phyloP scores from a whole-genome alignment of 92 coral and sea anemone species.

The Porites lobata region DNA sequence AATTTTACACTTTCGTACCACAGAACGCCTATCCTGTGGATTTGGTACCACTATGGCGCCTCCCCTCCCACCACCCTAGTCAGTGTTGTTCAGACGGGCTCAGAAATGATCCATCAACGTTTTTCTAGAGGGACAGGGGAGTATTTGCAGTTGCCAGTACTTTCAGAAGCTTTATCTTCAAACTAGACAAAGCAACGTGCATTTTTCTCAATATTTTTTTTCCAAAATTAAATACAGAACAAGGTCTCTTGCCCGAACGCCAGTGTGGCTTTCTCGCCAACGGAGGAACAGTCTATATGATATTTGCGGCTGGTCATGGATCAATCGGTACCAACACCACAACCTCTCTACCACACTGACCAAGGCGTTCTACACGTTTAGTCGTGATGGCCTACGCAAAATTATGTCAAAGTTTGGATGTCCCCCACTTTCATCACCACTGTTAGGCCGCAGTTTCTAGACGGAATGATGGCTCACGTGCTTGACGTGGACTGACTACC shows the following conservation, averaged over 20 bases:
- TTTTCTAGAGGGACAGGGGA: too few relatives aligned
- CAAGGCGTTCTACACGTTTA: slow-evolving; percentile 42
- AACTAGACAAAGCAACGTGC: too few relatives aligned
- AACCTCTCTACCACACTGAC: slow-evolving; percentile 48
- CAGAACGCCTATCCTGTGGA: too few relatives aligned
- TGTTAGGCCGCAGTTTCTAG: slow-evolving; percentile 27
- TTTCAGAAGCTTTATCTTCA: too few relatives aligned
- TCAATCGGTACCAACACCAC: slow-evolving; percentile 15
- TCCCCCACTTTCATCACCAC: slow-evolving; percentile 19
- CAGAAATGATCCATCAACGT: too few relatives aligned
- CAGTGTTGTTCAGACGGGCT: too few relatives aligned
- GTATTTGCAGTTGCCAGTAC: too few relatives aligned
- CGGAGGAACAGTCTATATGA: slow-evolving; percentile 49
- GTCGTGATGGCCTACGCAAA: slow-evolving; percentile 39
- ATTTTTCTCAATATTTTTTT: too few relatives aligned
- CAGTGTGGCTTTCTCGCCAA: slow-evolving; percentile 56
- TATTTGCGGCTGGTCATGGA: slow-evolving; percentile 25
- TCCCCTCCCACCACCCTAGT: too few relatives aligned
- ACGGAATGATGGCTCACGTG: slow-evolving; percentile 24
- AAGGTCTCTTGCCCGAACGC: slow-evolving; percentile 41
- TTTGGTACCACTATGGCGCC: too few relatives aligned
- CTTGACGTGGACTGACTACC: too few relatives aligned
- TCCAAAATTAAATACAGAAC: background rate
- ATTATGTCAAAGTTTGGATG: slow-evolving; percentile 43
- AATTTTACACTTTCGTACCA: too few relatives aligned